phyloP scores from a whole-genome alignment of 2,113 vertebrate genomes.

The Erythrolamprus reginae region DNA sequence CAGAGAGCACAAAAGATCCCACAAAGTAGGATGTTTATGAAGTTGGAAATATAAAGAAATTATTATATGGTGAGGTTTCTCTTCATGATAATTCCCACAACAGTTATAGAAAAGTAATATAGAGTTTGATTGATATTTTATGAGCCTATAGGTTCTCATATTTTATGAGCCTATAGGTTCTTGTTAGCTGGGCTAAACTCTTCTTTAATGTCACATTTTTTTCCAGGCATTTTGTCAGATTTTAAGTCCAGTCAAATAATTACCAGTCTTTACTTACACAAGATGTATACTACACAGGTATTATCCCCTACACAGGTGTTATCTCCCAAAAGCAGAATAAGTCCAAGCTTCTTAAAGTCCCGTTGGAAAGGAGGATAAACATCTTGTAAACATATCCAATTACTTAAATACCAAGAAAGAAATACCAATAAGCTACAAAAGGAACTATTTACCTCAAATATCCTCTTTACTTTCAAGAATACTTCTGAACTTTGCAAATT shows the following conservation, averaged over 20 bases:
- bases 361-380: neutral
- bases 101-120: too few species aligned
- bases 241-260: neutral
- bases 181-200: conserved; percentile 18
- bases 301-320: too few species aligned
- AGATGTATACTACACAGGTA: neutral
- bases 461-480: neutral
- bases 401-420: neutral
- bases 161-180: conserved; percentile 32
- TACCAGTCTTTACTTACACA: neutral
- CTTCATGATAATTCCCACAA: conserved; percentile 34
- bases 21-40: conserved; percentile 20
- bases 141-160: too few species aligned
- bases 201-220: neutral
- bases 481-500: neutral
- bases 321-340: neutral
- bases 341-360: neutral
- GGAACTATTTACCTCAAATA: neutral
- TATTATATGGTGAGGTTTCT: conserved; percentile 35
- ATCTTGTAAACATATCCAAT: neutral
- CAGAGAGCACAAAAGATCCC: neutral
- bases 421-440: neutral
- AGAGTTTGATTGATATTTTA: too few species aligned
- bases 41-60: conserved; percentile 20
- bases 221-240: neutral